Conservation (phyloP, 2,797 vertebrate genomes). For the Etheostoma perlongum region DNA sequence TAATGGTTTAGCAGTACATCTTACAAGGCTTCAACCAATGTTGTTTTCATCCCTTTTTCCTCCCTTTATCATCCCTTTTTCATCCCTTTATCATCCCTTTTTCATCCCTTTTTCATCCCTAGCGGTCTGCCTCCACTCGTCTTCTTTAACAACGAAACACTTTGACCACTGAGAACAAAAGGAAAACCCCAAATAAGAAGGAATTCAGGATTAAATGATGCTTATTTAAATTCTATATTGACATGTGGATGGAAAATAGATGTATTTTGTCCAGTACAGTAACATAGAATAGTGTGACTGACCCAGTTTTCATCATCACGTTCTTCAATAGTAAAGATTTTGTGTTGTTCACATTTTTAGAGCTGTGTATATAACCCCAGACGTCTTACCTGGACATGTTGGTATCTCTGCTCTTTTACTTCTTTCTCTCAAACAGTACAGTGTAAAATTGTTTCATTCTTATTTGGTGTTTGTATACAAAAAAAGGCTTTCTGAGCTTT, state of each 20-base stretch:
- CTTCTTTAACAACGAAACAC: conserved; percentile 47
- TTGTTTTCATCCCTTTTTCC: conserved; percentile 44
- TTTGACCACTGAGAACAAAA: conserved; percentile 57
- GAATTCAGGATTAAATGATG: conserved; percentile 40
- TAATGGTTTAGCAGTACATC: conserved; percentile 33
- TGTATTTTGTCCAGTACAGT: conserved; percentile 20
- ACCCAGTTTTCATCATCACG: too few relatives aligned
- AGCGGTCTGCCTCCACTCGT: conserved; percentile 4
- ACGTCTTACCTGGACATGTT: too few relatives aligned
- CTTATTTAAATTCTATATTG: conserved; percentile 47
- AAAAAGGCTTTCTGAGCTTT: too few relatives aligned
- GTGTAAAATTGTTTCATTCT: too few relatives aligned
- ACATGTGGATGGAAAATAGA: conserved; percentile 55
- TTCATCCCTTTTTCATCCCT: too few relatives aligned
- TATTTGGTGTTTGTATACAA: too few relatives aligned
- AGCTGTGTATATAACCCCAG: too few relatives aligned
- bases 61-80: conserved; percentile 45
- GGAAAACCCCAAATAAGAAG: conserved; percentile 36
- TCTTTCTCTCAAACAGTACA: too few relatives aligned
- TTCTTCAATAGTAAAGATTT: too few relatives aligned
- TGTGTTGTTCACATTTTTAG: too few relatives aligned
- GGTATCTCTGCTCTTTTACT: too few relatives aligned
- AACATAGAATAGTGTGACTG: too few relatives aligned
- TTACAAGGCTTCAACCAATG: conserved; percentile 38
- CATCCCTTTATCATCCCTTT: conserved; percentile 29